These are phyloP conservation scores for Drosophila neotestacea DNA, from an alignment of 2,888 invertebrate genomes.

Conservation along the genomic window DNA sequence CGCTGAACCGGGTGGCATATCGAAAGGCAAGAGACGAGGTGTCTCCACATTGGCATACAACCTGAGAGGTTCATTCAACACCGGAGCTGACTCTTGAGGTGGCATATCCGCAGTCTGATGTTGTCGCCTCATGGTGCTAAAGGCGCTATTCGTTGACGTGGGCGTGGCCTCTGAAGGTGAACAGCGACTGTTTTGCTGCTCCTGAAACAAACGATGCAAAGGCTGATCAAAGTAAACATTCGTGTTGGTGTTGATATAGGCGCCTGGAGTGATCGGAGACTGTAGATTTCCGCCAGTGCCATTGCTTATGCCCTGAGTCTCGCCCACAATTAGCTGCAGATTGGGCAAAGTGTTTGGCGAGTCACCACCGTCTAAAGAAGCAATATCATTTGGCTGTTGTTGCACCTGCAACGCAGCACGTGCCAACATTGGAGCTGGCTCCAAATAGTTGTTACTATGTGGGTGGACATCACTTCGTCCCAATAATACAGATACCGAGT, in stretches of 20 bases:
- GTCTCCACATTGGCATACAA: constrained; percentile 82
- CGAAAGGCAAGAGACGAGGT: constrained; percentile 48
- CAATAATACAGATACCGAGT: constrained; percentile 78
- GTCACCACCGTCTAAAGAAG: constrained; percentile 75
- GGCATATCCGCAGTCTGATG: constrained; percentile 74
- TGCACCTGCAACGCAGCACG: constrained; percentile 44
- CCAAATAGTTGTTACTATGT: constrained; percentile 81
- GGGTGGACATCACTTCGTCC: constrained; percentile 55
- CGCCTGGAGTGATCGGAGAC: constrained; percentile 61
- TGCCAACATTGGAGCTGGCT: constrained; percentile 82
- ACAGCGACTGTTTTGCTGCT: constrained; percentile 58
- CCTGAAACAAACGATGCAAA: constrained; percentile 61
- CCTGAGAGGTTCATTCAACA: constrained; percentile 68
- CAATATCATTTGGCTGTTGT: constrained; percentile 29
- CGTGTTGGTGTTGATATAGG: constrained; percentile 85
- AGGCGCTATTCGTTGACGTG: constrained; percentile 35
- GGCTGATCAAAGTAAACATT: constrained; percentile 88
- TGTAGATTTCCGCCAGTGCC: constrained; percentile 41
- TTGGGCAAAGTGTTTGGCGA: constrained; percentile 87
- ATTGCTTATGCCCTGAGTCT: neutral
- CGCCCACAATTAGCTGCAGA: constrained; percentile 86
- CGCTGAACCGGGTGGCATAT: constrained; percentile 25
- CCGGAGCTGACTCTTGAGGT: constrained; percentile 84
- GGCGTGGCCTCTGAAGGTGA: constrained; percentile 34
- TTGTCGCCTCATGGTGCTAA: constrained; percentile 48